Evolutionary conservation across 2,888 invertebrate genomes (phyloP), one percentile per base, ranked within the genome.

Genomic region (Podotricha telesiphe): DNA sequence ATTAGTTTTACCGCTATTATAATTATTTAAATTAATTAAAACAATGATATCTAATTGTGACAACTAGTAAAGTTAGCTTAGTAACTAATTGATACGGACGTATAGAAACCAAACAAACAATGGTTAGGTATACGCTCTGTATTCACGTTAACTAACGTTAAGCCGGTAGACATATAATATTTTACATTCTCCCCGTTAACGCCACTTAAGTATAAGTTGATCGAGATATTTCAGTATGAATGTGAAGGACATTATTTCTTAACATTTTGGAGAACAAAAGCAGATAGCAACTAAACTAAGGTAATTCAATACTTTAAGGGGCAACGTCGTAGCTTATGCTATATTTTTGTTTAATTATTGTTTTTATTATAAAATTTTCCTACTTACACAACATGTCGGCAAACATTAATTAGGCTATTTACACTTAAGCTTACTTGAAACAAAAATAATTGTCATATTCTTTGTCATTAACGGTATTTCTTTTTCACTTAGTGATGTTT

Each of bases 231-330:
- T 47, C 1, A 47, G 51, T 22, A 6, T 6, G 34, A 47, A 17
- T 8, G n/a, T n/a, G n/a, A n/a, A 13, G 15, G 53, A 53, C 34
- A 42, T 11, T 13, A 17, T 58, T 58, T 20, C 17, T 15, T 37
- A 40, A 37, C 8, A 40, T 37, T 42, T 58, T 40, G 20, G 34
- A 15, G 4, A 15, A 15, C 45, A 45, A 58, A 42, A 58, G 17
- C 15, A 42, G 19, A 37, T 58, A n/a, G n/a, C 40, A 10, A 19
- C 37, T 58, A 19, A 40, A 19, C 20, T 5, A 50, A 62, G 11
- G 62, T 34, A 62, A 62, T 62, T 48, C 20, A 62, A 62, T 62
- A 62, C 50, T 62, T 62, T 10, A 28, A 50, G 62, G 50, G 37
- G 48, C 37, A 34, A 13, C 15, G 17, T n/a, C 34, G 15, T 37